Base-by-base conservation (phyloP, 2,797 vertebrate species). In the Arnoldichthys spilopterus region DNA sequence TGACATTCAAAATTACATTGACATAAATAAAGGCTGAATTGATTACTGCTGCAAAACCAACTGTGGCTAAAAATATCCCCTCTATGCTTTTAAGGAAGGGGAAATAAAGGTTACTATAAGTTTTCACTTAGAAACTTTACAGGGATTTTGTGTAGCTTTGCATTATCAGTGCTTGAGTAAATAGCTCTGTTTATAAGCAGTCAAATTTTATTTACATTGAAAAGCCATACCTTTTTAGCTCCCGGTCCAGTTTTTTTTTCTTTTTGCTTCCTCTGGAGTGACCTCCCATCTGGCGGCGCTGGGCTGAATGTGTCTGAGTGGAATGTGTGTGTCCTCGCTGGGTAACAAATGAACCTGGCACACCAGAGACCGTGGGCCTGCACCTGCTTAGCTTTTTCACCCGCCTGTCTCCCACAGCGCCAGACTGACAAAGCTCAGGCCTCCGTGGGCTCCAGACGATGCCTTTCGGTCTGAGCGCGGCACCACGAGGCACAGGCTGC, bases 331-430 rank as follows among this genome's bases (percentile, higher is more conserved):
- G 89, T 92, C 90, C 90, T 92, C 85, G 86, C 89, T 90, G 90
- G 70, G 90, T 92, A 92, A 92, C 91, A 94, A 93, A 94, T 93
- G 91, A 93, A 91, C 89, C 90, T 84, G 88, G 89, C 89, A 86
- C 90, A 87, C 90, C 76, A 76, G 90, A 91, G 91, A 92, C 90
- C 56, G 77, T 83, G 86, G 83, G 85, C 89, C 88, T 85, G 90
- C 92, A 93, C 92, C 91, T 93, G 91, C 92, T 93, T 93, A 91
- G 89, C 88, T 86, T 89, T 89, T 88, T 90, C 88, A 91, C 89
- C 90, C 89, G 89, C 90, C 90, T 78, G 75, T 79, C 77, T 84
- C 86, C 85, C 84, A 85, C 89, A 84, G 90, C 83, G 90, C 88
- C 89, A 89, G 88, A 85, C 90, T 90, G 90, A 90, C 90, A 87